These are phyloP conservation scores for Petrocephalus schoutedeni DNA, from an alignment of 2,797 vertebrate species.

Conservation along the genomic window DNA sequence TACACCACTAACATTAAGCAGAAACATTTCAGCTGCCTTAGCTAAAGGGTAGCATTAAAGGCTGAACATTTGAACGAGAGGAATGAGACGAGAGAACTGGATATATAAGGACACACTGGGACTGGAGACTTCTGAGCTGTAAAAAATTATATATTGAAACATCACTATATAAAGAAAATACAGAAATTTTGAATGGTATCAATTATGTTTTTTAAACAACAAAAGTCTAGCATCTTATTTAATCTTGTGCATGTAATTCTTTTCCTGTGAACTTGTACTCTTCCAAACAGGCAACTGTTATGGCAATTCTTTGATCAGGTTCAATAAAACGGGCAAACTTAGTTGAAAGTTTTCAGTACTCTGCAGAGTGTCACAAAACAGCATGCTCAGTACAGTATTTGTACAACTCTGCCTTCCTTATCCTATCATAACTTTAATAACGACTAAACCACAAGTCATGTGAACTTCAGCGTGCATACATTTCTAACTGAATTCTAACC, in stretches of 20 bases:
- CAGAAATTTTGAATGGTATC: neutral
- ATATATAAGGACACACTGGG: neutral
- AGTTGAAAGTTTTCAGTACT: neutral
- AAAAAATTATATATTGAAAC: neutral
- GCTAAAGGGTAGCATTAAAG: neutral
- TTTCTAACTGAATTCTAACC: neutral
- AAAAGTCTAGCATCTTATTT: neutral
- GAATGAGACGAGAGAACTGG: neutral
- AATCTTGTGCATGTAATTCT: neutral
- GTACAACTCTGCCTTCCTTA: neutral
- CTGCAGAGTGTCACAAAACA: neutral
- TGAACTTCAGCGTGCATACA: neutral
- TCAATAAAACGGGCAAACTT: neutral
- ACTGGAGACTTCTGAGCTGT: neutral
- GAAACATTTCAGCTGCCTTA: slow-evolving; percentile 26
- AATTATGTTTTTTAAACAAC: neutral
- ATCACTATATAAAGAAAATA: neutral
- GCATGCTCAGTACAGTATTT: neutral
- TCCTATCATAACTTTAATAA: neutral
- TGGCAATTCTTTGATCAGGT: neutral
- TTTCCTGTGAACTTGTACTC: neutral
- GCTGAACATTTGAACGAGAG: neutral
- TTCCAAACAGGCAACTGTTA: neutral
- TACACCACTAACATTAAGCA: slow-evolving; percentile 40
- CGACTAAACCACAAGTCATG: neutral